Conservation (phyloP, 2,888 invertebrate genomes). For the Magallana nippona region DNA sequence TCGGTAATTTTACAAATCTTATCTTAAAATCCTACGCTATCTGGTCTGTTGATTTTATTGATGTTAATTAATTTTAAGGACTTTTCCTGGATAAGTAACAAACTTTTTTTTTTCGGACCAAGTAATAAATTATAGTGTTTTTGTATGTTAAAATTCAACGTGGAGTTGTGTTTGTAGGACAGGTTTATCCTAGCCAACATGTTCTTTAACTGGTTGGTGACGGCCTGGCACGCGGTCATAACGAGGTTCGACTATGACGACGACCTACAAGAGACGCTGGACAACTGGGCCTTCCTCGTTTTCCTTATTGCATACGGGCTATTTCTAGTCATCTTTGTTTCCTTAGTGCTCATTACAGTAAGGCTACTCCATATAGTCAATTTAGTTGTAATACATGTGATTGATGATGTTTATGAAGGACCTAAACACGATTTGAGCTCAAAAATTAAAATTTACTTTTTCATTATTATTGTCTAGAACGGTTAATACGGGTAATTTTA, state of each 20-base stretch:
- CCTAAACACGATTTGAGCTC: too few species aligned
- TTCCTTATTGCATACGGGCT: constrained; percentile 56
- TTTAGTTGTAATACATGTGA: neutral
- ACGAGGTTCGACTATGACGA: constrained; percentile 54
- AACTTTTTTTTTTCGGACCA: too few species aligned
- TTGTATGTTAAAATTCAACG: neutral
- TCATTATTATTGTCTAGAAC: too few species aligned
- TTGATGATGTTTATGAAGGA: neutral
- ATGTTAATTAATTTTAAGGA: too few species aligned
- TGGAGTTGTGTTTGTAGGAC: constrained; percentile 54
- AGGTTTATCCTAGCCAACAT: constrained; percentile 58
- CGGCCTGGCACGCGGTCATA: constrained; percentile 63
- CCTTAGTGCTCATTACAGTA: constrained; percentile 54
- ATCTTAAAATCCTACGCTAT: too few species aligned
- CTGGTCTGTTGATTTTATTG: too few species aligned
- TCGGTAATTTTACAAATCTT: too few species aligned
- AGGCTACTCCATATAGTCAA: neutral
- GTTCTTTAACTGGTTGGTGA: constrained; percentile 57
- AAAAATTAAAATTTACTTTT: too few species aligned
- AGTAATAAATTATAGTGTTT: neutral
- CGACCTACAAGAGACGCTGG: constrained; percentile 52
- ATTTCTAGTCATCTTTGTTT: constrained; percentile 55
- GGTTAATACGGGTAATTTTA: too few species aligned
- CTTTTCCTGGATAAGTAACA: too few species aligned
- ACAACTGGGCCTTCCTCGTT: constrained; percentile 59